phyloP scores from a whole-genome alignment of 2,888 invertebrate species.

The Abscondita cerata region DNA sequence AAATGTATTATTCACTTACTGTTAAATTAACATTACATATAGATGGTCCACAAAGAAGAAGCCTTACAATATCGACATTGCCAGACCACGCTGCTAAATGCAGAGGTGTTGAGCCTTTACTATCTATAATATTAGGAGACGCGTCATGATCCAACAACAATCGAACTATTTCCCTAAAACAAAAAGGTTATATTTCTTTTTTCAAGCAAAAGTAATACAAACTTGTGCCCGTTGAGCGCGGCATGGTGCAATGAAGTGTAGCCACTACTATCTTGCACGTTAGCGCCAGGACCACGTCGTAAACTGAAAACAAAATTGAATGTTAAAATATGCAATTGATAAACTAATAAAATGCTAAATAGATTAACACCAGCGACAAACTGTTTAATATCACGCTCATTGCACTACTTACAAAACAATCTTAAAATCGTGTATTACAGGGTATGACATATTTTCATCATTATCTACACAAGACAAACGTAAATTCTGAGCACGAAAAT shows the following conservation, averaged over 20 bases:
- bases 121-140: conserved; percentile 86
- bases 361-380: conserved; percentile 46
- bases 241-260: conserved; percentile 95
- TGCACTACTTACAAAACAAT: conserved; percentile 39
- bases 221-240: conserved; percentile 92
- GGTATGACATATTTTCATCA: conserved; percentile 21
- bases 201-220: conserved; percentile 50
- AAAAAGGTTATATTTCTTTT: conserved; percentile 7
- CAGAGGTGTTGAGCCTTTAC: conserved; percentile 89
- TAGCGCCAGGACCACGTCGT: conserved; percentile 87
- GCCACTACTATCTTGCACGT: conserved; percentile 91
- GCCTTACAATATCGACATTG: conserved; percentile 84
- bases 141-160: conserved; percentile 85
- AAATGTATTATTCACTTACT: conserved; percentile 71
- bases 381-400: conserved; percentile 47
- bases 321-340: conserved; percentile 17
- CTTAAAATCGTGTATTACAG: conserved; percentile 49
- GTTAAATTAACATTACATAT: conserved; percentile 85
- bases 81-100: conserved; percentile 96
- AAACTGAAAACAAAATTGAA: conserved; percentile 67
- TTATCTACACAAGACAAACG: neutral
- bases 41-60: conserved; percentile 82
- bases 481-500: neutral
- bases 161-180: conserved; percentile 81
- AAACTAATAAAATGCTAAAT: conserved; percentile 27